Base-by-base conservation (phyloP, 2,888 invertebrate genomes). In the Philereme transversata region DNA sequence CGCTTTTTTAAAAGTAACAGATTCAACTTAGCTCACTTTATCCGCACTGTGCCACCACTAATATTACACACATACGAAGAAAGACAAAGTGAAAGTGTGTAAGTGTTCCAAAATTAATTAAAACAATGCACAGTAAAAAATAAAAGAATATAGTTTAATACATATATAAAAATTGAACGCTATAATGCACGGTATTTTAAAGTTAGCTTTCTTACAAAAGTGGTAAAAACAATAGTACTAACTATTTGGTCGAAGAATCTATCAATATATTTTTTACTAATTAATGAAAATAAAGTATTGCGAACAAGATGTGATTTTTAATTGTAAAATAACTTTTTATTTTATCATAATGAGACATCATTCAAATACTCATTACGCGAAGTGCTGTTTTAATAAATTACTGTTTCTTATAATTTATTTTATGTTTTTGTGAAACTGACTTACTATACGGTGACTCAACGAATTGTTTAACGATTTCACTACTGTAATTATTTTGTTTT, bases 221-320 rank as follows among this genome's bases (percentile, higher is more conserved):
- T 38, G 38, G 38, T 38, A 3, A 1, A 38, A 38, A 5, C 8
- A 5, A 38, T 3, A 5, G 38, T 0, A 38, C 38, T 22, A 22
- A 22, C 22, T 45, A 48, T 40, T 56, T 63, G 63, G 46, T 60
- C 59, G 59, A 56, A 57, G 59, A 36, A 59, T 90, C 86, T 81
- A 84, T 88, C 81, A 82, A 43, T 88, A 87, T 89, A 86, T 89
- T 87, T 90, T 89, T 87, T 88, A 90, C 87, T 89, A 88, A 88
- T 89, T 87, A 68, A 59, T 63, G 72, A 83, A 84, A 90, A 89
- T 88, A 87, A 89, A 90, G 82, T 88, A 88, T 85, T 89, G 81
- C 81, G 73, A 86, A 83, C 78, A 76, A 77, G 74, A 66, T 68
- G 66, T 68, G 76, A 71, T 78, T 81, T 86, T 86, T 75, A 75